phyloP scores from a whole-genome alignment of 2,888 invertebrate species.

The Cheilosia vulpina region DNA sequence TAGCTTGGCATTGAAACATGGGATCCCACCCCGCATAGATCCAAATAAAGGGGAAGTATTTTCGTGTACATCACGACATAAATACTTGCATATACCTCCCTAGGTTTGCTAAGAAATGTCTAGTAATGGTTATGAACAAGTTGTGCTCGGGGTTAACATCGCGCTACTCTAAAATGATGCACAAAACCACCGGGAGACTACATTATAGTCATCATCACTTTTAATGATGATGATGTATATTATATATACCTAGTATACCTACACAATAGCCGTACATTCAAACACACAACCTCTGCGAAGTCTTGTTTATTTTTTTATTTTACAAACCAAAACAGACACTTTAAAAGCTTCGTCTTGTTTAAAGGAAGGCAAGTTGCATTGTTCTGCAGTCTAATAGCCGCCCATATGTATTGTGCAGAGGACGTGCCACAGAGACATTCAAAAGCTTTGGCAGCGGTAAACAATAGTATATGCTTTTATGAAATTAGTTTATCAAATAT shows the following conservation, averaged over 20 bases:
- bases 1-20: constrained; percentile 52
- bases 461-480: too few species aligned
- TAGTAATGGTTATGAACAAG: constrained; percentile 42
- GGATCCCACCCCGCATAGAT: constrained; percentile 44
- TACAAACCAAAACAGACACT: too few species aligned
- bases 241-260: background rate
- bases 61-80: constrained; percentile 45
- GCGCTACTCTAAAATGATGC: constrained; percentile 12
- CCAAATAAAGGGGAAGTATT: constrained; percentile 26
- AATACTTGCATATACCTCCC: constrained; percentile 48
- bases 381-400: too few species aligned
- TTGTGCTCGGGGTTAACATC: constrained; percentile 9
- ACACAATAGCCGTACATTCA: too few species aligned
- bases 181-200: constrained; percentile 45
- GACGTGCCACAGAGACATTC: too few species aligned
- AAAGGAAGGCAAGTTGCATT: too few species aligned
- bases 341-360: too few species aligned
- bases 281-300: too few species aligned
- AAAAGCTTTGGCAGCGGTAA: too few species aligned
- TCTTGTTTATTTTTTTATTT: too few species aligned
- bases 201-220: constrained; percentile 62
- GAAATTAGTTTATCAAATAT: too few species aligned
- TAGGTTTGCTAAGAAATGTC: constrained; percentile 46
- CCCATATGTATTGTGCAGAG: too few species aligned
- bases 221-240: constrained; percentile 55